Conservation (phyloP, 2,797 vertebrate genomes). For the Dendrocincla fuliginosa region DNA sequence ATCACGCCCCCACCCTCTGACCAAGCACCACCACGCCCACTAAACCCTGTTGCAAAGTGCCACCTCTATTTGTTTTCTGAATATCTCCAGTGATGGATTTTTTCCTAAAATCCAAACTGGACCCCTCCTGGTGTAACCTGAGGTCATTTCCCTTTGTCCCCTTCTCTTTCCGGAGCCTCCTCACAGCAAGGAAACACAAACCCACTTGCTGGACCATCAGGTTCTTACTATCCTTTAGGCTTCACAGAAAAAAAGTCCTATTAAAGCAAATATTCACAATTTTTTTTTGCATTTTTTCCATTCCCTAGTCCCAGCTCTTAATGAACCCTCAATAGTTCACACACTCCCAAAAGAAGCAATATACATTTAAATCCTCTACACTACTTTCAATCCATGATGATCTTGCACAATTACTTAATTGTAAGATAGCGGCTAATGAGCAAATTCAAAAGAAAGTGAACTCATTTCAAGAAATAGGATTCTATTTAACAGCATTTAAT, state of each 20-base stretch:
- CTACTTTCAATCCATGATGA: not conserved
- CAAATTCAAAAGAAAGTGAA: conserved; percentile 31
- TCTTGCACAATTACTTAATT: not conserved
- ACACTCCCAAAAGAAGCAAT: not conserved
- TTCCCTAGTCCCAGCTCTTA: not conserved
- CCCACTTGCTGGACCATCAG: not conserved
- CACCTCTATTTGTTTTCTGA: rapidly evolving
- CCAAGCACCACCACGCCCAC: not conserved
- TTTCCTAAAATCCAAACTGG: not conserved
- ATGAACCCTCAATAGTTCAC: not conserved
- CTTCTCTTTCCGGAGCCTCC: not conserved
- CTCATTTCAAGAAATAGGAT: conserved; percentile 5
- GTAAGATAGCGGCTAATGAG: conserved; percentile 25
- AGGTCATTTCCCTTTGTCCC: not conserved
- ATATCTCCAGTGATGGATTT: not conserved
- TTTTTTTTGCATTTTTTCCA: not conserved
- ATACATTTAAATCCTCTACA: not conserved
- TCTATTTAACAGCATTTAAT: conserved; percentile 36
- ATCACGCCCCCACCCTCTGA: not conserved
- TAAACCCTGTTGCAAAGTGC: not conserved
- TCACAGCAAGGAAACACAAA: not conserved
- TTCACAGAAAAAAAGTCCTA: not conserved
- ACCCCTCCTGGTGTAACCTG: not conserved
- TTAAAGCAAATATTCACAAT: not conserved
- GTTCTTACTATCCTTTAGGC: not conserved